phyloP scores from a whole-genome alignment of 2,797 vertebrate species.

The Takifugu ocellatus region DNA sequence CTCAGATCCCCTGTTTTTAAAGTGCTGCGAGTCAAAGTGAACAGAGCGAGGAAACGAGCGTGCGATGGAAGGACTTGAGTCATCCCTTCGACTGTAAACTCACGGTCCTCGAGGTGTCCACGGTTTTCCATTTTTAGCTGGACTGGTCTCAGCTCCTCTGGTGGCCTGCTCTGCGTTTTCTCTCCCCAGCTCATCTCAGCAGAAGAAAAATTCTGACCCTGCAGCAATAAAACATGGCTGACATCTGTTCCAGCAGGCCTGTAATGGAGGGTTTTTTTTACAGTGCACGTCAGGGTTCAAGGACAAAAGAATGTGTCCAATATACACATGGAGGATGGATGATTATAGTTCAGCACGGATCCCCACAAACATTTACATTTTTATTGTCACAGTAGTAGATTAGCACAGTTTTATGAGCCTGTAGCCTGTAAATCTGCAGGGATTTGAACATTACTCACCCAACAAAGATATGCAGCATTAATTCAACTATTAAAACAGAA shows the following conservation, averaged over 20 bases:
- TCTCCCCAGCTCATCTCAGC: conserved; percentile 12
- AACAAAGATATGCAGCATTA: no score
- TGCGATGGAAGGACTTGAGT: conserved; percentile 6
- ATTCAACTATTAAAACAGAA: no score
- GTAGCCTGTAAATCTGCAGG: background rate
- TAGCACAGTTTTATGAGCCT: background rate
- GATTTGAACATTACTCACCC: no score
- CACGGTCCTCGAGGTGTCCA: conserved; percentile 31
- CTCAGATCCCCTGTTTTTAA: conserved; percentile 9
- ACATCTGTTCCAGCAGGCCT: conserved; percentile 32
- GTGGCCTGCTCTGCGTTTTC: conserved; percentile 11
- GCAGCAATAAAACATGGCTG: conserved; percentile 30
- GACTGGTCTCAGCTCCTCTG: background rate
- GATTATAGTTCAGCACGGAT: conserved; percentile 16
- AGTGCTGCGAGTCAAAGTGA: conserved; percentile 8
- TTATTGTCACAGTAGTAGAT: background rate
- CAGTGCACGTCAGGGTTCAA: conserved; percentile 22
- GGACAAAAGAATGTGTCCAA: conserved; percentile 21
- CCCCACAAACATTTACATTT: conserved; percentile 1
- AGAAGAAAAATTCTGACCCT: conserved; percentile 18
- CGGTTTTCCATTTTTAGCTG: conserved; percentile 25
- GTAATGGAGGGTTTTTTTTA: conserved; percentile 14
- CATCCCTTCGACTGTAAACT: conserved; percentile 37
- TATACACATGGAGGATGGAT: conserved; percentile 10
- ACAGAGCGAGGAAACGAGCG: conserved; percentile 19